These are phyloP conservation scores for Heliconius aoede DNA, from an alignment of 2,888 invertebrate species.

Conservation along the genomic window DNA sequence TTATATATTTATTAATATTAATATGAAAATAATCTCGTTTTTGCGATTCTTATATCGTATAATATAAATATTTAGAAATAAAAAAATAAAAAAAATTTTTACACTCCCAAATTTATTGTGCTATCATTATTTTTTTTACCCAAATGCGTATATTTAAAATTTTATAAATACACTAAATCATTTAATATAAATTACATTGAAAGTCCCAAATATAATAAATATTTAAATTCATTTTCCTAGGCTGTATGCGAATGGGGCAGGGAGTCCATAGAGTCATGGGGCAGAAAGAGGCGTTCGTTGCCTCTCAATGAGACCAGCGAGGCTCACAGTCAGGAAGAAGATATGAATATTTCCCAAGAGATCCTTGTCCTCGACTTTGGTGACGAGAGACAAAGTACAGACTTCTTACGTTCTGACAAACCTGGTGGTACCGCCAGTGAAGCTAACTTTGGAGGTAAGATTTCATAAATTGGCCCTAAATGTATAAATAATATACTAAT, in stretches of 20 bases:
- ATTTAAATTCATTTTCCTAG: slow-evolving; percentile 63
- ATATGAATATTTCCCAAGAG: slow-evolving; percentile 97
- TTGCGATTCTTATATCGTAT: too few relatives aligned
- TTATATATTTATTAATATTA: too few relatives aligned
- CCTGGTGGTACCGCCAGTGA: slow-evolving; percentile 84
- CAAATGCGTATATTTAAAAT: too few relatives aligned
- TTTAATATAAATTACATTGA: too few relatives aligned
- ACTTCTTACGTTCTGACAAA: slow-evolving; percentile 90
- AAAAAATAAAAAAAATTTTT: too few relatives aligned
- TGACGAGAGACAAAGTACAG: slow-evolving; percentile 91
- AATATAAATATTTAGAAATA: too few relatives aligned
- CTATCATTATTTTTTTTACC: too few relatives aligned
- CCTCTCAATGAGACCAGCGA: slow-evolving; percentile 84
- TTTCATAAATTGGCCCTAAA: neutral
- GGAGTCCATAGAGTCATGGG: slow-evolving; percentile 95
- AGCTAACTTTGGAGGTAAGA: slow-evolving; percentile 88
- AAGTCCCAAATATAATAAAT: neutral
- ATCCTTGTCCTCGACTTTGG: slow-evolving; percentile 96
- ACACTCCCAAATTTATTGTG: too few relatives aligned
- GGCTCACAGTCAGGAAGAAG: slow-evolving; percentile 87
- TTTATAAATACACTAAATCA: too few relatives aligned
- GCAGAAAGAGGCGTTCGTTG: slow-evolving; percentile 92
- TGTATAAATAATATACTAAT: neutral
- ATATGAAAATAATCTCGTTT: too few relatives aligned
- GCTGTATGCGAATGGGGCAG: slow-evolving; percentile 96